phyloP scores from a whole-genome alignment of 2,113 vertebrate genomes.

The Entomyzon cyanotis region DNA sequence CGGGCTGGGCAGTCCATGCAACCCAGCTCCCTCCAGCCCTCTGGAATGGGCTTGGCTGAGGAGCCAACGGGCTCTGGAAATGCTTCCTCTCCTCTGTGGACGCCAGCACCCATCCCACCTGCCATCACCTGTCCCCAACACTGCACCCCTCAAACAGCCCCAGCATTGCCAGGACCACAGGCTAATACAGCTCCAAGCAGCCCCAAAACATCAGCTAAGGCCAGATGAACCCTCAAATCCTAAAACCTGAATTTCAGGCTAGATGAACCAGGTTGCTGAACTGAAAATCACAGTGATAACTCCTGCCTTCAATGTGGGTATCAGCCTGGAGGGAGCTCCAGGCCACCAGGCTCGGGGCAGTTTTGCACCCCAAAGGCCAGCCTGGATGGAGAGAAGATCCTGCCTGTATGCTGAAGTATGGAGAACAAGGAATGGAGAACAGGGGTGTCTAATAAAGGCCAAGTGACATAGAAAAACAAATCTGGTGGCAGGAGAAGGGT shows the following conservation, averaged over 20 bases:
- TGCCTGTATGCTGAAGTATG: rapidly evolving
- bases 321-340: rapidly evolving
- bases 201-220: not conserved
- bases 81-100: not conserved
- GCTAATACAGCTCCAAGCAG: not conserved
- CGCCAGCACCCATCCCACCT: not conserved
- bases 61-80: not conserved
- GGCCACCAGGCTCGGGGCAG: not conserved
- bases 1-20: rapidly evolving
- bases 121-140: not conserved
- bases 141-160: not conserved
- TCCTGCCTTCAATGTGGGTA: not conserved
- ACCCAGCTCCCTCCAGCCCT: not conserved
- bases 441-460: not conserved
- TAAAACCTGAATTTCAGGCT: not conserved
- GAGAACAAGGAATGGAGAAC: not conserved
- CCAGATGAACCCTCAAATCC: not conserved
- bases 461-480: not conserved
- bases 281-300: not conserved
- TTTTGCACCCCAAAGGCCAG: not conserved
- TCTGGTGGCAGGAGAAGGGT: not conserved
- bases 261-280: not conserved
- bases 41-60: not conserved
- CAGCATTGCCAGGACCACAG: rapidly evolving
- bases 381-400: not conserved